Percentiles rank a stretch among this genome's conserved stretches.
These are phyloP conservation scores for Phataginus tricuspis DNA, from an alignment of 2,797 vertebrate genomes.

Conservation along the genomic window DNA sequence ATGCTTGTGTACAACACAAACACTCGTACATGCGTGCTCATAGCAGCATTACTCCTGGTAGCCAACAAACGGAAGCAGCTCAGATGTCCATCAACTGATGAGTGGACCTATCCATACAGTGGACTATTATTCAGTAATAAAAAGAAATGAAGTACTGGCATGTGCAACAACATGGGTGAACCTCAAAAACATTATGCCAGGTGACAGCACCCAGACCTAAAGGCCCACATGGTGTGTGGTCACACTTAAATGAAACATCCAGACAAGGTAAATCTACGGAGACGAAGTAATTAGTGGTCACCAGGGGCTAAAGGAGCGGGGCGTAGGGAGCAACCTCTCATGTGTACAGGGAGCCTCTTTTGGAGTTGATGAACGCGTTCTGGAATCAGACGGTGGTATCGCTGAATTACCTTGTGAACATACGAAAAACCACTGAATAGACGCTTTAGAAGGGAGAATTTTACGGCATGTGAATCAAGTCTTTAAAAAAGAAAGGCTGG, in stretches of 20 bases:
- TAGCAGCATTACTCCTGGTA: neutral
- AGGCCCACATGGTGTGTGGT: fast-evolving
- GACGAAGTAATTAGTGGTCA: neutral
- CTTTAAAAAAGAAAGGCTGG: neutral
- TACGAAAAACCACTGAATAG: neutral
- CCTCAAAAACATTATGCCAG: fast-evolving
- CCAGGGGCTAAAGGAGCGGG: too few relatives aligned
- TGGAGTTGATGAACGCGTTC: neutral
- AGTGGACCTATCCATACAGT: fast-evolving
- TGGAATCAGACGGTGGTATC: neutral
- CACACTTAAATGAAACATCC: neutral
- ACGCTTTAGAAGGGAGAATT: neutral
- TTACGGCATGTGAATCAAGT: neutral
- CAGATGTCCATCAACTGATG: fast-evolving
- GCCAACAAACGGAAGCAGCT: neutral
- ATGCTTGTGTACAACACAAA: fast-evolving
- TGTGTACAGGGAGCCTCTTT: neutral
- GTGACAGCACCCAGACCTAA: neutral
- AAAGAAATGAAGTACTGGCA: neutral
- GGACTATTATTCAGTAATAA: fast-evolving
- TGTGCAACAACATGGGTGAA: fast-evolving
- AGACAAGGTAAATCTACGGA: neutral
- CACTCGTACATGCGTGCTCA: neutral
- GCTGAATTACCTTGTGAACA: neutral
- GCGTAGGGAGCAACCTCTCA: fast-evolving